Percentiles rank a stretch among this genome's conserved stretches.
Conservation (phyloP, 2,888 invertebrate species). For the Thymelicus lineola region DNA sequence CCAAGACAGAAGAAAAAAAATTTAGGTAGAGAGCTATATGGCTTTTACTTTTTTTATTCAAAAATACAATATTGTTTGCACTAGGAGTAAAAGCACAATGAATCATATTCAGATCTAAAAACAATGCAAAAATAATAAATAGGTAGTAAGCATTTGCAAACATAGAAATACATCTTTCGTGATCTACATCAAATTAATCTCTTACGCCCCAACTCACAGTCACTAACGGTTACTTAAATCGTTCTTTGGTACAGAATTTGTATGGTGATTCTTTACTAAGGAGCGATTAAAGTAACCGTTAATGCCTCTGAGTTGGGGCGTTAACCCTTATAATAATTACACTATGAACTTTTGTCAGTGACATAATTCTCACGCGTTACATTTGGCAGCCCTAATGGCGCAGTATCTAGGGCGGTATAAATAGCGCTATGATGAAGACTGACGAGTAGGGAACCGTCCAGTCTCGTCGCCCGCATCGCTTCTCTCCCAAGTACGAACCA, state of each 20-base stretch:
- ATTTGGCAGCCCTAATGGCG: slow-evolving; percentile 59
- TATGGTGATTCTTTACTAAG: too few relatives aligned
- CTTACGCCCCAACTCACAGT: too few relatives aligned
- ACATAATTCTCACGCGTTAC: slow-evolving; percentile 26
- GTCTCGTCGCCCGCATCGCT: slow-evolving; percentile 33
- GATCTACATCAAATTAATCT: slow-evolving; percentile 13
- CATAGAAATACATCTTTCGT: slow-evolving; percentile 6
- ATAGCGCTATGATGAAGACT: slow-evolving; percentile 70
- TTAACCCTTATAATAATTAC: neutral
- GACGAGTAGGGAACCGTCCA: slow-evolving; percentile 67
- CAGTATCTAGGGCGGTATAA: slow-evolving; percentile 73
- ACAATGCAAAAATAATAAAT: neutral
- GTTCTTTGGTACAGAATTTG: too few relatives aligned
- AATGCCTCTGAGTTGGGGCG: too few relatives aligned
- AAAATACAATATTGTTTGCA: too few relatives aligned
- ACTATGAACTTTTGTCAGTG: slow-evolving; percentile 11
- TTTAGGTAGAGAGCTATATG: too few relatives aligned
- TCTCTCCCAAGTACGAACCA: slow-evolving; percentile 16
- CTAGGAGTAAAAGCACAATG: too few relatives aligned
- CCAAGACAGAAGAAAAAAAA: too few relatives aligned
- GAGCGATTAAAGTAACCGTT: too few relatives aligned
- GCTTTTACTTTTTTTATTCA: too few relatives aligned
- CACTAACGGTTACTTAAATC: too few relatives aligned
- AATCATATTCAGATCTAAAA: too few relatives aligned
- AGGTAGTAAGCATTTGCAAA: neutral